phyloP scores from a whole-genome alignment of 2,888 invertebrate genomes.

The Caenorhabditis afra region DNA sequence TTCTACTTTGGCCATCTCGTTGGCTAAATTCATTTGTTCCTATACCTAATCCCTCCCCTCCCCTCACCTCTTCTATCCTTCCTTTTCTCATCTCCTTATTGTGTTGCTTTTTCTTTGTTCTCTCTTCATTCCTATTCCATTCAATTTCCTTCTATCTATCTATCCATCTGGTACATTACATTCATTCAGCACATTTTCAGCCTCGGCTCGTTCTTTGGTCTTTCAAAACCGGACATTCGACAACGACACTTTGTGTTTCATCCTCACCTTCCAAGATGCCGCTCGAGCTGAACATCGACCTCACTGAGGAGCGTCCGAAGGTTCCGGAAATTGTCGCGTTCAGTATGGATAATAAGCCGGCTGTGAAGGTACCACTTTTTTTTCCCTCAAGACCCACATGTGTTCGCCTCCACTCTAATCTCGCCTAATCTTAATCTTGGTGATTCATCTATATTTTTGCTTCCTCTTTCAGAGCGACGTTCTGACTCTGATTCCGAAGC shows the following conservation, averaged over 20 bases:
- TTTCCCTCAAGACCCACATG: background rate
- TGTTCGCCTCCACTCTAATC: too few species aligned
- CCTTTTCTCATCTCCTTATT: too few species aligned
- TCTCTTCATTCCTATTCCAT: background rate
- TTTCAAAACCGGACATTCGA: background rate
- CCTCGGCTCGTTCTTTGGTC: constrained; percentile 51
- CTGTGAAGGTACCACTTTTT: constrained; percentile 15
- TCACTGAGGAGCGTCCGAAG: constrained; percentile 56
- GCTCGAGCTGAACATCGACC: constrained; percentile 49
- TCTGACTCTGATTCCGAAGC: constrained; percentile 70
- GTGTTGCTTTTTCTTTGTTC: constrained; percentile 1
- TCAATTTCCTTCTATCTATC: background rate
- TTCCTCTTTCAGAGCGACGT: constrained; percentile 50
- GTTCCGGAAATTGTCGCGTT: constrained; percentile 51
- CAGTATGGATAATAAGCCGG: constrained; percentile 37
- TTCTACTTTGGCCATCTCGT: constrained; percentile 18
- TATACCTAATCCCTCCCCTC: too few species aligned
- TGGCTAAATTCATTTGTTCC: background rate
- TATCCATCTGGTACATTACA: constrained; percentile 7
- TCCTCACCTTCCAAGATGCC: constrained; percentile 29
- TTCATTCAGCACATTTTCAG: constrained; percentile 38
- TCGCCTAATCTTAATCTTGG: too few species aligned
- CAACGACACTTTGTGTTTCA: constrained; percentile 3
- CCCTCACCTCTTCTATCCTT: too few species aligned
- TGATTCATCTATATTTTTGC: too few species aligned